Conservation (phyloP, 2,888 invertebrate genomes). For the Sthenelais limicola region DNA sequence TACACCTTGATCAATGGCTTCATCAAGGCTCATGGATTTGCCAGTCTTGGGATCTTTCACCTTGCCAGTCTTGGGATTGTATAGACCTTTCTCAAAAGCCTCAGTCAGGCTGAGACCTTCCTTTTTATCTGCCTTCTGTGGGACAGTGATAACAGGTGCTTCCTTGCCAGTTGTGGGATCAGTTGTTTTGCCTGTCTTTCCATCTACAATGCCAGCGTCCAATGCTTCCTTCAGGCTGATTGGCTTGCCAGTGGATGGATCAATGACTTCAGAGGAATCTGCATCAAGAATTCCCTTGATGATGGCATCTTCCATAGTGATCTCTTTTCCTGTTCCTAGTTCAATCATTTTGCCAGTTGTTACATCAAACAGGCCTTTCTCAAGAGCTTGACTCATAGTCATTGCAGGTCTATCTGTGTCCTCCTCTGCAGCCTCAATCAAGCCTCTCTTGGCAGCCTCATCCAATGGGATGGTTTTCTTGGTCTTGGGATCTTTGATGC, state of each 20-base stretch:
- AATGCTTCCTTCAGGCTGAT: conserved; percentile 59
- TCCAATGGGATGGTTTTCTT: conserved; percentile 77
- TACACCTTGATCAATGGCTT: conserved; percentile 86
- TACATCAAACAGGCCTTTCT: conserved; percentile 84
- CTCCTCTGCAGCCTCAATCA: conserved; percentile 74
- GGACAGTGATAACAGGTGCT: too few relatives aligned
- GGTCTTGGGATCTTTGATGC: conserved; percentile 80
- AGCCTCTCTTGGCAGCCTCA: conserved; percentile 83
- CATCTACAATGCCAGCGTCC: conserved; percentile 56
- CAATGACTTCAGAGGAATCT: conserved; percentile 76
- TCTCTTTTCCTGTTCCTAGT: conserved; percentile 82
- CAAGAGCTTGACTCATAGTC: conserved; percentile 68
- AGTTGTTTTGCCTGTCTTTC: background rate
- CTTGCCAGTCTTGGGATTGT: conserved; percentile 64
- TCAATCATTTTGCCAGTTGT: conserved; percentile 84
- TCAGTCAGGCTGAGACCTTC: conserved; percentile 60
- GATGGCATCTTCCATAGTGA: conserved; percentile 84
- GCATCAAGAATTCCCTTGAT: conserved; percentile 84
- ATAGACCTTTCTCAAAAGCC: conserved; percentile 63
- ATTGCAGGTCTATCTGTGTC: conserved; percentile 18
- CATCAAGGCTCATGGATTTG: conserved; percentile 79
- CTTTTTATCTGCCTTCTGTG: conserved; percentile 22
- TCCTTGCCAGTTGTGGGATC: conserved; percentile 44
- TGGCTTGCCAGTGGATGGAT: conserved; percentile 73
- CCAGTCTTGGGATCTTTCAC: conserved; percentile 53